Conservation (phyloP, 1,140 invertebrate genomes). For the Drosophila punjabiensis region DNA sequence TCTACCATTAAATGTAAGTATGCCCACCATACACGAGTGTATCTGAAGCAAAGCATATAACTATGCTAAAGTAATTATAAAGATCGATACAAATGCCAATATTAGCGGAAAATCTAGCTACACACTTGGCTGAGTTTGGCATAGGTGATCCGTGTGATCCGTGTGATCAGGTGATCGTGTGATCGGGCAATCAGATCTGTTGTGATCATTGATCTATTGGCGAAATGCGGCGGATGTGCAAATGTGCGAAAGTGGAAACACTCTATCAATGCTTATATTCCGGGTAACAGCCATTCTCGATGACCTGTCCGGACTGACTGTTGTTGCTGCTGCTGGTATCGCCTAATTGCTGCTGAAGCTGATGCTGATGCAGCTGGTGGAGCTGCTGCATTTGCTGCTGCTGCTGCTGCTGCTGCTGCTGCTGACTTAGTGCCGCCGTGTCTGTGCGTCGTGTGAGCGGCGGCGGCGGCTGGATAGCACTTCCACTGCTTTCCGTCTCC, state of each 20-base stretch:
- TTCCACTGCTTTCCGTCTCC: conserved; percentile 86
- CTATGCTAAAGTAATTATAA: conserved; percentile 46
- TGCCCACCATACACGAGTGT: conserved; percentile 46
- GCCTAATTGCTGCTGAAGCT: conserved; percentile 75
- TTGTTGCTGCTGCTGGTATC: conserved; percentile 85
- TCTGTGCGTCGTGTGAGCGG: conserved; percentile 72
- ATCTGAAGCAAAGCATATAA: conserved; percentile 44
- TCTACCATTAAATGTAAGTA: conserved; percentile 34
- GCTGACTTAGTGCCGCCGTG: conserved; percentile 56
- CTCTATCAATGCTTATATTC: conserved; percentile 87
- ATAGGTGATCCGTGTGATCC: conserved; percentile 18
- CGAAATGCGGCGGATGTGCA: conserved; percentile 10
- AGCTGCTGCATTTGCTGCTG: conserved; percentile 58
- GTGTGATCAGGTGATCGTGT: not conserved
- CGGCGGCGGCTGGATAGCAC: conserved; percentile 83
- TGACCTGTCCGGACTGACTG: conserved; percentile 85
- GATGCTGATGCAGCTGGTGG: conserved; percentile 66
- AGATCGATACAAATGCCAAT: conserved; percentile 40
- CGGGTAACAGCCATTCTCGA: conserved; percentile 85
- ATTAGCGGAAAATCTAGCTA: conserved; percentile 24
- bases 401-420: conserved; percentile 73
- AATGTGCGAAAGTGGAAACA: conserved; percentile 14
- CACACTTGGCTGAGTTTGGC: conserved; percentile 22
- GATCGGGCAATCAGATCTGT: not conserved
- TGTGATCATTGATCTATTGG: conserved; percentile 1